phyloP scores from a whole-genome alignment of 2,888 invertebrate genomes.

The Netelia melanura region DNA sequence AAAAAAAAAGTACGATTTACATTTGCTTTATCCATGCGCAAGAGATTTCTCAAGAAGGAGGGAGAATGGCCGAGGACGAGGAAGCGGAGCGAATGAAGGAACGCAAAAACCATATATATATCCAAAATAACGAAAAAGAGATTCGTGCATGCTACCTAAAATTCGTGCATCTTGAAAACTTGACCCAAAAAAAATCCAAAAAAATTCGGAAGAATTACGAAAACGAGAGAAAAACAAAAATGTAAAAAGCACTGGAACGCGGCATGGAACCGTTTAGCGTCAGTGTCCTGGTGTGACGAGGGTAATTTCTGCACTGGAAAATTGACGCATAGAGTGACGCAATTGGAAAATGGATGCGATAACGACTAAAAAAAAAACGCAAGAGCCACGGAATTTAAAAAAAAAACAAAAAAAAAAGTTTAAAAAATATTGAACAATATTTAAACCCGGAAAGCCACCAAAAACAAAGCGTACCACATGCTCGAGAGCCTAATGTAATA shows the following conservation, averaged over 20 bases:
- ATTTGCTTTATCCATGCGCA: conserved; percentile 41
- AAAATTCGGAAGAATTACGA: conserved; percentile 4
- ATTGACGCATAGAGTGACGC: conserved; percentile 2
- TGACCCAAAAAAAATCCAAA: conserved; percentile 6
- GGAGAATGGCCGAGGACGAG: conserved; percentile 20
- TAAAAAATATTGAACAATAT: conserved; percentile 10
- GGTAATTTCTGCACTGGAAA: conserved; percentile 46
- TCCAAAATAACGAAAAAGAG: conserved; percentile 32
- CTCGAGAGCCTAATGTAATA: conserved; percentile 58
- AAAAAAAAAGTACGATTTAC: neutral
- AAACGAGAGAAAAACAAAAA: neutral
- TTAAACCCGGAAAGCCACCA: neutral
- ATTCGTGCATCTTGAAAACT: conserved; percentile 19
- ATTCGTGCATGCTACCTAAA: conserved; percentile 59
- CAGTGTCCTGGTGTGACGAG: conserved; percentile 27
- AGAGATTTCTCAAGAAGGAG: conserved; percentile 32
- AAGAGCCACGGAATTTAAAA: conserved; percentile 11
- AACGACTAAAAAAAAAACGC: conserved; percentile 8
- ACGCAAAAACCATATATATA: conserved; percentile 15
- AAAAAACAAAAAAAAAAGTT: conserved; percentile 31
- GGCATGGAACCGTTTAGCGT: conserved; percentile 36
- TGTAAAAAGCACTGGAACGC: conserved; percentile 23
- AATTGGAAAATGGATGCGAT: conserved; percentile 45
- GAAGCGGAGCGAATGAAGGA: conserved; percentile 6
- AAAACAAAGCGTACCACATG: conserved; percentile 31